Evolutionary conservation across 2,797 vertebrate species (phyloP).

Genomic region (Phataginus tetradactyla): DNA sequence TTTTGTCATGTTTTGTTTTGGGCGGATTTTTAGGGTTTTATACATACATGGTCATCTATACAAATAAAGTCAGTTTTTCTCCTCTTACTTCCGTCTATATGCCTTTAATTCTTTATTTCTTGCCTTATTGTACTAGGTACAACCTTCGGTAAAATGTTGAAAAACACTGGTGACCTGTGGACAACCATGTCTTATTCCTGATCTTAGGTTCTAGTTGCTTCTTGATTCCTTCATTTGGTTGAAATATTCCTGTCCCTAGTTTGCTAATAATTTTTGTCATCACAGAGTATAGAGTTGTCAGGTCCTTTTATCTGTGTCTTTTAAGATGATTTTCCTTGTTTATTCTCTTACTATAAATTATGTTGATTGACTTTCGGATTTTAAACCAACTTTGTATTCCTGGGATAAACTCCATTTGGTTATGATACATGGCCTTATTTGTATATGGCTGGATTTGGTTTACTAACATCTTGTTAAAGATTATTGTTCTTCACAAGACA

Average conservation of each 20-base stretch:
- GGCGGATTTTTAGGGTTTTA: background rate
- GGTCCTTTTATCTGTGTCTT: background rate
- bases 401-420: background rate
- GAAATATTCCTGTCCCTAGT: background rate
- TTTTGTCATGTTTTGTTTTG: background rate
- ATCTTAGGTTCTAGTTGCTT: background rate
- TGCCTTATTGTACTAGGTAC: background rate
- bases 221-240: background rate
- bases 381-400: constrained; percentile 11
- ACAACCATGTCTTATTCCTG: background rate
- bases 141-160: background rate
- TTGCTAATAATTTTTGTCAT: background rate
- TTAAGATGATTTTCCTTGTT: background rate
- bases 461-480: background rate
- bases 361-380: constrained; percentile 7
- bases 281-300: background rate
- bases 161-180: background rate
- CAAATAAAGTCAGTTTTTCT: background rate
- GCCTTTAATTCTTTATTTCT: background rate
- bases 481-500: background rate
- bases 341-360: background rate
- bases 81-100: background rate
- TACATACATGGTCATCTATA: background rate
- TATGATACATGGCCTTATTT: background rate
- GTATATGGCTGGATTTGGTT: background rate